Evolutionary conservation across 1,140 invertebrate species (phyloP), one percentile per base, ranked within the genome.

Genomic region (Diprion similis): DNA sequence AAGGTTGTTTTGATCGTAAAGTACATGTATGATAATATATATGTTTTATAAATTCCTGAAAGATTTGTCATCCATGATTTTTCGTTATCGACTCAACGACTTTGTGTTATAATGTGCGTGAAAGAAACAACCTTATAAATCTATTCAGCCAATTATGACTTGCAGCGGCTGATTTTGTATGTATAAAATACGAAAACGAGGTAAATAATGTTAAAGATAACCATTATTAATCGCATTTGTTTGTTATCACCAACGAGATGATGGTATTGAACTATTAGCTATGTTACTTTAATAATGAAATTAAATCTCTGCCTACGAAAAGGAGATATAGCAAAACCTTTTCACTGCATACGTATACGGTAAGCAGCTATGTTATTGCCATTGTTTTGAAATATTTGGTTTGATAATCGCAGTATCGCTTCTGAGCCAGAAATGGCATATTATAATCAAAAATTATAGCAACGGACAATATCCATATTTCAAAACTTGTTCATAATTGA

Each of bases 381-480:
- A 59, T 59, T 59, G 51, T 59, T 59, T 59, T 59, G 11, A 17
- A 59, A 59, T 59, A 59, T 59, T 59, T 59, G 51, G 51, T 59
- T 59, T 13, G 9, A 59, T 59, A 13, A 59, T 17, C n/a, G 51
- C 51, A 59, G n/a, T 59, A 59, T 17, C 11, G n/a, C 51, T 59
- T 59, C 51, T 9, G 51, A 59, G 51, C 51, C 51, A 59, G n/a
- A 17, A 59, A 15, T 59, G 51, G 51, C 51, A 59, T 17, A 17
- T 59, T 15, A 59, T 15, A 59, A 59, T 59, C 51, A 59, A 59
- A 59, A 59, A 17, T 59, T 17, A 9, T 59, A 59, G 51, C 51
- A 59, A 59, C 6, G n/a, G 11, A 59, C n/a, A 37, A 59, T 59
- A 59, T 59, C 0, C 51, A 59, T 4, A 17, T 59, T 59, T 17